Evolutionary conservation across 2,797 vertebrate genomes (phyloP), one percentile per base, ranked within the genome.

Genomic region (Platyrinchus mystaceus): DNA sequence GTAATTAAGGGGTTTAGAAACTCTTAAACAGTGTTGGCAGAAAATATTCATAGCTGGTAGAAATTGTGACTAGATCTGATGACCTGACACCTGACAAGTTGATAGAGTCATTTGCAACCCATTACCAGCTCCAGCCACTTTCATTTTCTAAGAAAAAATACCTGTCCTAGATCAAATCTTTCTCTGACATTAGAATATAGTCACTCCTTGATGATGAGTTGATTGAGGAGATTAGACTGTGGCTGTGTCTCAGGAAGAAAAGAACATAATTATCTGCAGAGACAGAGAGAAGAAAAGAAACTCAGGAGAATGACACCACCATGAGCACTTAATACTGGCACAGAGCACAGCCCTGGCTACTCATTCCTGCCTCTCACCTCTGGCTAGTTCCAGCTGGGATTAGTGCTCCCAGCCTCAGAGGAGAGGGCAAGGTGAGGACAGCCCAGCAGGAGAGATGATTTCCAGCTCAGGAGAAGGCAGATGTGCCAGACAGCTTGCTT

Each of bases 91-190:
- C 21, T 85, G 79, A 56, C 34, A 91, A 92, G 59, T 68, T 85
- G 79, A 91, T 55, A 55, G 62, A 81, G 39, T 52, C 62, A 91
- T 93, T 84, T 21, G 1, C 47, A 83, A 74, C 12, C 52, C 44
- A 69, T 84, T 76, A 84, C 43, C 50, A 39, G 50, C 32, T 81
- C 34, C 64, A 87, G 73, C 17, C 94, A 68, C 43, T 69, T 93
- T 34, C 62, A 76, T 89, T 97, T 92, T 50, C 82, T 62, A 73
- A 69, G 53, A 49, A 92, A 87, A 93, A 87, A 73, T 62, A 73
- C 32, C 44, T 81, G 19, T 87, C 74, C 47, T 24, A 18, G 30
- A 92, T 69, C 87, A 73, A 83, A 69, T 44, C 28, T 67, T 77
- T 49, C 49, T 69, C 5, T 80, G 63, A 56, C 23, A 74, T 32